phyloP scores from a whole-genome alignment of 2,888 invertebrate species.

The Brenthis ino region DNA sequence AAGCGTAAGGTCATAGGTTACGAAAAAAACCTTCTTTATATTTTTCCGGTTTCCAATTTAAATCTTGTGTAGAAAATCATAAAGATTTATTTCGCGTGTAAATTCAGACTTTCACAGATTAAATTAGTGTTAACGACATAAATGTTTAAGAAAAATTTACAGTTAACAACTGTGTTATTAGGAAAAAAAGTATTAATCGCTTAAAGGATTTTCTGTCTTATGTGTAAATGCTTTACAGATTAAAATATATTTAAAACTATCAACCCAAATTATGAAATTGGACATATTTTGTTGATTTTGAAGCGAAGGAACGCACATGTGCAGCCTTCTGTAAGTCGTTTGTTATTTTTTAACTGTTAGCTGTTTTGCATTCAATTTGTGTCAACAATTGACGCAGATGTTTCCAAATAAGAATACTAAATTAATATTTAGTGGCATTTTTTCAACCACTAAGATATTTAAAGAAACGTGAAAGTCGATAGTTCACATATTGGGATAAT shows the following conservation, averaged over 20 bases:
- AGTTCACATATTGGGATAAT: background rate
- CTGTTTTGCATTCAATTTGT: constrained; percentile 59
- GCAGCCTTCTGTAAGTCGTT: constrained; percentile 64
- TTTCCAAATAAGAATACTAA: constrained; percentile 30
- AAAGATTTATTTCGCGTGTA: constrained; percentile 36
- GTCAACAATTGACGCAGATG: constrained; percentile 77
- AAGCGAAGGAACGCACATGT: constrained; percentile 68
- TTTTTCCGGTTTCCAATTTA: background rate
- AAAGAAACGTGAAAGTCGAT: constrained; percentile 3
- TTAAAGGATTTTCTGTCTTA: constrained; percentile 8
- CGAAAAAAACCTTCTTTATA: constrained; percentile 31
- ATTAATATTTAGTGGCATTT: constrained; percentile 30
- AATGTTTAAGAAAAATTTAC: constrained; percentile 65
- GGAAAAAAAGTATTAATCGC: constrained; percentile 41
- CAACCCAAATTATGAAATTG: constrained; percentile 14
- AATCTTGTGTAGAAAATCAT: constrained; percentile 35
- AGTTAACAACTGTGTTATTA: constrained; percentile 50
- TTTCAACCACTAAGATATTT: constrained; percentile 9
- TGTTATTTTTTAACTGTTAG: constrained; percentile 63
- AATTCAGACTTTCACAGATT: constrained; percentile 33
- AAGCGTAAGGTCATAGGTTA: constrained; percentile 59
- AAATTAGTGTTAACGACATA: constrained; percentile 56
- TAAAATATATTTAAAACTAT: background rate
- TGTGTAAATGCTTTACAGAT: background rate
- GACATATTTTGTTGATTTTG: constrained; percentile 49